phyloP scores from a whole-genome alignment of 2,113 vertebrate species.

The Proterorhinus semilunaris region DNA sequence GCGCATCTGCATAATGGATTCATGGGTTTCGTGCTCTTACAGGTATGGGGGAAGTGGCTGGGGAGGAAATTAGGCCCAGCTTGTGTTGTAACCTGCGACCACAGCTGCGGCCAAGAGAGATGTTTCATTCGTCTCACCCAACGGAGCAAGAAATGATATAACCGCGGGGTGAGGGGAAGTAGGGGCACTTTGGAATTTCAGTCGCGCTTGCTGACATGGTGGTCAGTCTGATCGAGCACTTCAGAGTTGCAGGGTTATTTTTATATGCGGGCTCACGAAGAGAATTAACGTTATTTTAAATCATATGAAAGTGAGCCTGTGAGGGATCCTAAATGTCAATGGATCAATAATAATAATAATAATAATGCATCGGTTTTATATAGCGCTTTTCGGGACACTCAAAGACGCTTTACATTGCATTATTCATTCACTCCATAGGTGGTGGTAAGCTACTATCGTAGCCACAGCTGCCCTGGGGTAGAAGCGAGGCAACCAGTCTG shows the following conservation, averaged over 20 bases:
- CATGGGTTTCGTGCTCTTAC: conserved; percentile 24
- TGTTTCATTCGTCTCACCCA: conserved; percentile 52
- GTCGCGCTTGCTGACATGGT: not conserved
- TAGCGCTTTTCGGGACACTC: no score
- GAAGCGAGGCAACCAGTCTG: no score
- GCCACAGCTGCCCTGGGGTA: no score
- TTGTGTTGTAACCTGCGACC: conserved; percentile 40
- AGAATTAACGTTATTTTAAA: no score
- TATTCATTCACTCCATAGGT: no score
- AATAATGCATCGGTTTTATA: no score
- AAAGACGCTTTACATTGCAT: no score
- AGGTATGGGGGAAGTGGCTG: conserved; percentile 34
- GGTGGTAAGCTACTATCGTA: no score
- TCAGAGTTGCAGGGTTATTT: not conserved
- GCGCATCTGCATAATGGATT: conserved; percentile 23
- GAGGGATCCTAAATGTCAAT: no score
- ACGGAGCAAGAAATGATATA: conserved; percentile 24
- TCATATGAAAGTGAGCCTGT: no score
- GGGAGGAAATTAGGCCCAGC: conserved; percentile 13
- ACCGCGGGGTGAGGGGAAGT: conserved; percentile 10
- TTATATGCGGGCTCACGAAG: not conserved
- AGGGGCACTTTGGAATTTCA: not conserved
- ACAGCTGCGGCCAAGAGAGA: conserved; percentile 61
- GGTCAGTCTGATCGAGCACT: not conserved
- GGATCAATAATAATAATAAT: no score